phyloP scores from a whole-genome alignment of 2,888 invertebrate species.

The Notocelia uddmanniana region DNA sequence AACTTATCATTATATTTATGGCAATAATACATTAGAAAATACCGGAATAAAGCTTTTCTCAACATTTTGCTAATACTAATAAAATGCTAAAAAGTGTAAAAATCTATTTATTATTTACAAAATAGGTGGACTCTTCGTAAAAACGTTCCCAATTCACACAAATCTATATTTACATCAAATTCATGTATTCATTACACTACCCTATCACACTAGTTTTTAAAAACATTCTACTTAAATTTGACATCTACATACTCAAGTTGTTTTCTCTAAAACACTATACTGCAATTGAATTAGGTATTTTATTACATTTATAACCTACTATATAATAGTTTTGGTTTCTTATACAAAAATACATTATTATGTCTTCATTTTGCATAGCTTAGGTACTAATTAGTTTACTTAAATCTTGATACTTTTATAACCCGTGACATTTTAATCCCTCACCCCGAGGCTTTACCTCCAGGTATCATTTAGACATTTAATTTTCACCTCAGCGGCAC shows the following conservation, averaged over 20 bases:
- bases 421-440: conserved; percentile 20
- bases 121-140: conserved; percentile 85
- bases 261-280: conserved; percentile 24
- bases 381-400: background rate
- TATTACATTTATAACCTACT: conserved; percentile 28
- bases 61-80: conserved; percentile 63
- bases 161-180: conserved; percentile 66
- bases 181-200: conserved; percentile 43
- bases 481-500: no score
- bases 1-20: conserved; percentile 60
- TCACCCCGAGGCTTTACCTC: background rate
- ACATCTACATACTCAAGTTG: conserved; percentile 31
- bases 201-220: conserved; percentile 46
- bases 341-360: conserved; percentile 68
- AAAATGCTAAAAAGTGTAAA: conserved; percentile 77
- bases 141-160: conserved; percentile 78
- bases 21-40: conserved; percentile 73
- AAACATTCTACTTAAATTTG: conserved; percentile 31
- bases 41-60: conserved; percentile 79
- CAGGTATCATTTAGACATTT: background rate
- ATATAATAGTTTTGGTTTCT: conserved; percentile 66
- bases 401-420: conserved; percentile 22
- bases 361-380: conserved; percentile 50
- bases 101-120: conserved; percentile 81
- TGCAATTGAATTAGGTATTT: conserved; percentile 31